Percentiles rank a stretch among this genome's conserved stretches.
Conservation (phyloP, 92 coral and sea anemone species). For the Epizoanthus rinbou region DNA sequence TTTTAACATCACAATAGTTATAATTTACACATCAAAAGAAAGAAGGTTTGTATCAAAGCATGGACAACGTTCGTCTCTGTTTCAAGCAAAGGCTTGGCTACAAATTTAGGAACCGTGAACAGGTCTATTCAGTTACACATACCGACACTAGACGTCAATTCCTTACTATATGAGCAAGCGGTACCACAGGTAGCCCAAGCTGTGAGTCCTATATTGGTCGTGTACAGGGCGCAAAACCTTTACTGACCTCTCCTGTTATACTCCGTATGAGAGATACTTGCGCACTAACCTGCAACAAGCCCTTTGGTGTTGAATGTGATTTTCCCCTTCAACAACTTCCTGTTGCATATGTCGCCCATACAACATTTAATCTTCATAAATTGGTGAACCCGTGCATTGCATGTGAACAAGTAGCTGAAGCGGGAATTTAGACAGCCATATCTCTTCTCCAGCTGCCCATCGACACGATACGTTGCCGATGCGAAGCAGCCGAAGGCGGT, state of each 20-base stretch:
- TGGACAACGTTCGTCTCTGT: no score
- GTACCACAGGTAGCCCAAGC: no score
- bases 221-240: no score
- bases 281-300: slow-evolving; percentile 21
- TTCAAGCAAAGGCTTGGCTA: no score
- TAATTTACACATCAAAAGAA: no score
- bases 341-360: slow-evolving; percentile 58
- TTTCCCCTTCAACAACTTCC: neutral
- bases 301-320: neutral
- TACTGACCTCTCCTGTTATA: no score
- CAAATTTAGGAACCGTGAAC: no score
- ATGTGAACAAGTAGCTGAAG: slow-evolving; percentile 11
- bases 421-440: slow-evolving; percentile 56
- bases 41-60: no score
- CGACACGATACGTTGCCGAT: slow-evolving; percentile 33
- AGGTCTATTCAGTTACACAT: no score
- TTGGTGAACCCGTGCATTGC: slow-evolving; percentile 21
- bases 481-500: slow-evolving; percentile 52
- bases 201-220: no score
- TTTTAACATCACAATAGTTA: no score
- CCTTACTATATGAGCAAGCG: neutral
- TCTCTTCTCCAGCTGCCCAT: slow-evolving; percentile 35
- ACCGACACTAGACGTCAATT: neutral
- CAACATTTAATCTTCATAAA: slow-evolving; percentile 61
- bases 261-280: no score